These are phyloP conservation scores for Tachystola acroxantha DNA, from an alignment of 2,888 invertebrate species.

Conservation along the genomic window DNA sequence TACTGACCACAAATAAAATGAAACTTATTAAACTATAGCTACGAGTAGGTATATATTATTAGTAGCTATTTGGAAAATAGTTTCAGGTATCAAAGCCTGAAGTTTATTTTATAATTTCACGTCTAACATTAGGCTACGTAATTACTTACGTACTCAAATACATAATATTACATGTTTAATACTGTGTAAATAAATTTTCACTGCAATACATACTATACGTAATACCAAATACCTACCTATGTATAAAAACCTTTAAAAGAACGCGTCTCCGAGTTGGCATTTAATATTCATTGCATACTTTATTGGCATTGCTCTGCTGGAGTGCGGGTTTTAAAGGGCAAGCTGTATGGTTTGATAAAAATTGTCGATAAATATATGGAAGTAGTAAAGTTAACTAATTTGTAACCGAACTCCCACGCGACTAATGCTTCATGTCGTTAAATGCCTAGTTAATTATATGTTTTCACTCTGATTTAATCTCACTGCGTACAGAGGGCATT, in stretches of 20 bases:
- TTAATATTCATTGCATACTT: slow-evolving; percentile 39
- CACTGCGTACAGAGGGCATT: too few relatives aligned
- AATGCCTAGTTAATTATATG: background rate
- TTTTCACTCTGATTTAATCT: too few relatives aligned
- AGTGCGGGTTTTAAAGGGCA: slow-evolving; percentile 35
- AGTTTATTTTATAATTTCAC: too few relatives aligned
- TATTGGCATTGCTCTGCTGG: slow-evolving; percentile 9
- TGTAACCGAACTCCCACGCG: too few relatives aligned
- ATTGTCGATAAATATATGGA: slow-evolving; percentile 4
- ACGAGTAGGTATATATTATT: too few relatives aligned
- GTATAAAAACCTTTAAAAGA: slow-evolving; percentile 30
- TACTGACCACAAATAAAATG: slow-evolving; percentile 50
- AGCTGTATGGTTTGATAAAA: slow-evolving; percentile 13
- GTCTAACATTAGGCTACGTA: too few relatives aligned
- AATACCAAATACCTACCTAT: too few relatives aligned
- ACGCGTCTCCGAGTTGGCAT: slow-evolving; percentile 35
- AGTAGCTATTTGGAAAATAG: background rate
- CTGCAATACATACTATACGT: too few relatives aligned
- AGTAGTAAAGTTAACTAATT: background rate
- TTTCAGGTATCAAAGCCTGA: background rate
- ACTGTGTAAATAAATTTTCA: too few relatives aligned
- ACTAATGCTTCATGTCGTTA: too few relatives aligned
- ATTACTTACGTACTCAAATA: too few relatives aligned
- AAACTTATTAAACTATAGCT: background rate
- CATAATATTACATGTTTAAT: too few relatives aligned